Conservation (phyloP, 2,113 vertebrate species). For the Labrus mixtus region DNA sequence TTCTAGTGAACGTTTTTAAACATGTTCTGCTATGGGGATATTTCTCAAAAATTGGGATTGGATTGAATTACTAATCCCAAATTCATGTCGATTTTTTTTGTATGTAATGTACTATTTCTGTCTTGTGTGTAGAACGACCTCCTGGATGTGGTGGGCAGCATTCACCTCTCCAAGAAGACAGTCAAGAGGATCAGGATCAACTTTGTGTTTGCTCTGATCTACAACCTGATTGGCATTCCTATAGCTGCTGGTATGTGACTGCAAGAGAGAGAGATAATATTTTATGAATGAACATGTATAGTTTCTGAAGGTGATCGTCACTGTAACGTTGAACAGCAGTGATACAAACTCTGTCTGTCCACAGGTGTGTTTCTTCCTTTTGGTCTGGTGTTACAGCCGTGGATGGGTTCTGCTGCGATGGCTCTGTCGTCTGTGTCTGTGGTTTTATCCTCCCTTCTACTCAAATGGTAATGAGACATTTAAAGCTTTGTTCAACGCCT, state of each 20-base stretch:
- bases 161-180: slow-evolving; percentile 95
- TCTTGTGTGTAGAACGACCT: slow-evolving; percentile 89
- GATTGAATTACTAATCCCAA: no score
- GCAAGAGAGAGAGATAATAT: no score
- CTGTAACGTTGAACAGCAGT: neutral
- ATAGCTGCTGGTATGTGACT: slow-evolving; percentile 90
- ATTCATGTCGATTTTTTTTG: no score
- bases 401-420: slow-evolving; percentile 99
- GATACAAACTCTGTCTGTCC: neutral
- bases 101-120: neutral
- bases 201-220: slow-evolving; percentile 94
- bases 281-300: neutral
- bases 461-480: slow-evolving; percentile 80
- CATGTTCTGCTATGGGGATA: no score
- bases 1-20: no score
- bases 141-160: slow-evolving; percentile 94
- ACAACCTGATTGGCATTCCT: slow-evolving; percentile 96
- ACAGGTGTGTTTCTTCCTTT: slow-evolving; percentile 93
- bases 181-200: slow-evolving; percentile 94
- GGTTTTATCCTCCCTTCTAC: slow-evolving; percentile 93
- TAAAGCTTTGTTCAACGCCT: neutral
- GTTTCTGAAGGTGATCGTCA: neutral
- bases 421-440: slow-evolving; percentile 97
- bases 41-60: no score
- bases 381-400: slow-evolving; percentile 93